These are phyloP conservation scores for Crossocerus cetratus DNA, from an alignment of 2,888 invertebrate species.

Conservation along the genomic window DNA sequence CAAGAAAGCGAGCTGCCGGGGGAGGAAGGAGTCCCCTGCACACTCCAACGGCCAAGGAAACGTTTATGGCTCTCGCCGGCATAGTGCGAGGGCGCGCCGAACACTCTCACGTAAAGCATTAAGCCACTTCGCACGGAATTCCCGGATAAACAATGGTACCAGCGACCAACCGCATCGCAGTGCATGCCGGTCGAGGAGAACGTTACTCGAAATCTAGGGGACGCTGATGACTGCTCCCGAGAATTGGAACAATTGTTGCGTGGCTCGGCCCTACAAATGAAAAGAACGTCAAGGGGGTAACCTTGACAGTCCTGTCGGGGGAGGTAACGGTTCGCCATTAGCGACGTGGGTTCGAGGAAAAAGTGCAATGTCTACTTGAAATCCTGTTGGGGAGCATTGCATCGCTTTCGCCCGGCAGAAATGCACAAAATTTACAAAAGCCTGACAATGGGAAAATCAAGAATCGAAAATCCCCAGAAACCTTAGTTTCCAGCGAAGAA, in stretches of 20 bases:
- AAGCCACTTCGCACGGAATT: conserved; percentile 30
- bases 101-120: conserved; percentile 28
- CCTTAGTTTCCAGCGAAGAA: no score
- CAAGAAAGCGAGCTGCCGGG: neutral
- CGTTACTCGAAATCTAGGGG: neutral
- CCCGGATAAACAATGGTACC: conserved; percentile 27
- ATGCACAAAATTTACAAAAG: no score
- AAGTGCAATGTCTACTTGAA: no score
- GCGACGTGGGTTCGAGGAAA: no score
- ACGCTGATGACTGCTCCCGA: neutral
- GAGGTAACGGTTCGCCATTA: no score
- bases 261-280: neutral
- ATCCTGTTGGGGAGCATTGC: no score
- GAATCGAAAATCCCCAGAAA: no score
- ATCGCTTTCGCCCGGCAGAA: no score
- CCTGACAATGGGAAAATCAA: no score
- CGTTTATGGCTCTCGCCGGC: conserved; percentile 5
- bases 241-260: neutral
- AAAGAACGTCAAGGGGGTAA: no score
- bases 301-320: no score
- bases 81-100: neutral
- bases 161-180: neutral
- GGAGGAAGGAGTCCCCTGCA: neutral
- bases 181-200: neutral
- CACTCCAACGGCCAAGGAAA: neutral